Conservation (phyloP, 2,797 vertebrate genomes). For the Mastacembelus armatus region DNA sequence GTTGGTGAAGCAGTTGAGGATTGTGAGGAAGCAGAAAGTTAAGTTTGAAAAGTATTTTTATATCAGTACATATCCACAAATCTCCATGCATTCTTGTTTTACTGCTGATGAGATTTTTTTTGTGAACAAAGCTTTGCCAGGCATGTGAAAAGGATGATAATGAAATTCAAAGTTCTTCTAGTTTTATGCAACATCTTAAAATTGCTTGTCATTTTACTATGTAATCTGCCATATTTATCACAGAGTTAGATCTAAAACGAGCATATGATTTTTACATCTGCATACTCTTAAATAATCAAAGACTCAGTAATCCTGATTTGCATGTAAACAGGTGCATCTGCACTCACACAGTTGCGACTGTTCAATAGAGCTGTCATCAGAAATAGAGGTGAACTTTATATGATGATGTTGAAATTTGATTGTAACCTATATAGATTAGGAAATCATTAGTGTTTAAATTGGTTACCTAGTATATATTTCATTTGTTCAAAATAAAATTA, state of each 20-base stretch:
- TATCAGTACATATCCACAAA: neutral
- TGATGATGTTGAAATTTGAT: too few relatives aligned
- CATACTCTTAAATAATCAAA: neutral
- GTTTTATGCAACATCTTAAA: conserved; percentile 21
- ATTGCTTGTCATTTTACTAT: neutral
- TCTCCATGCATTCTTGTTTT: conserved; percentile 23
- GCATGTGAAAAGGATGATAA: conserved; percentile 7
- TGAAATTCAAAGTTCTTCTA: conserved; percentile 16
- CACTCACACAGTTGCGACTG: neutral
- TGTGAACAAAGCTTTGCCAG: conserved; percentile 7
- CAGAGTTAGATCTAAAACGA: conserved; percentile 6
- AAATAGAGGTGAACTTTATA: neutral
- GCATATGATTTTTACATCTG: neutral
- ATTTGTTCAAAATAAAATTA: neutral
- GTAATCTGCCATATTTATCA: conserved; percentile 9
- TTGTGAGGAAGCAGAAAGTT: conserved; percentile 5
- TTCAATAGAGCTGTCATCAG: neutral
- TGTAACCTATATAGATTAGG: too few relatives aligned
- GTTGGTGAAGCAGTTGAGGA: neutral
- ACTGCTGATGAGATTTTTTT: conserved; percentile 37
- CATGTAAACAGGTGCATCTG: too few relatives aligned
- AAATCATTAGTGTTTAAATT: too few relatives aligned
- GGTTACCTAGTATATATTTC: neutral
- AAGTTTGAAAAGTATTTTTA: conserved; percentile 11
- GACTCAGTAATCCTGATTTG: neutral